Evolutionary conservation across 2,113 vertebrate genomes (phyloP), one percentile per base, ranked within the genome.

Genomic region (Micromys minutus): DNA sequence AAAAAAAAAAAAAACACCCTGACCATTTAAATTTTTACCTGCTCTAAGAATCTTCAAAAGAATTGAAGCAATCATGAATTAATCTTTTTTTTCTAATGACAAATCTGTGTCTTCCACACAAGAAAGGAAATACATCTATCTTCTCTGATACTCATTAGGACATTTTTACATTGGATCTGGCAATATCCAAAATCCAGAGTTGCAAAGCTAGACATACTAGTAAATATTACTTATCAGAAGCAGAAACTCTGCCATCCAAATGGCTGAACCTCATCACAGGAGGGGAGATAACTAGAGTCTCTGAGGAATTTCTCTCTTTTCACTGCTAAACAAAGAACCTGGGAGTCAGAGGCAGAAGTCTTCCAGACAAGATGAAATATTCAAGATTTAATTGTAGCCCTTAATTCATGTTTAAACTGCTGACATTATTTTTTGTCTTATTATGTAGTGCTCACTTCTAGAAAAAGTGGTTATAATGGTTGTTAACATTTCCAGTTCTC

Each of bases 401-500:
- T 93, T 47, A 67, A 19, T 59, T 95, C 75, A 80, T 29, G 69
- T 26, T 92, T 88, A 93, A 93, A 95, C 29, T 55, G n/a, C 77
- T 92, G 42, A 34, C 36, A 71, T 21, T 89, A 36, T 39, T 65
- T 90, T 94, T 63, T 36, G 17, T 67, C 87, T 92, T 89, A 93
- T 24, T 90, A 36, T 42, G 52, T 0, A 90, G 42, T 29, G 36
- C 21, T 50, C 65, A 63, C 84, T 88, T 92, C 47, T 63, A 42
- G 36, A 94, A 65, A 65, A 93, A 50, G 47, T 52, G 87, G 26
- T 57, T 93, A 24, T 47, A 75, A 93, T 71, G 50, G 83, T 22
- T 92, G 72, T 50, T 96, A 94, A 57, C 75, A 89, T 89, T 94
- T 92, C 80, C 17, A 45, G 10, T 96, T 97, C 72, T 88, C 80